These are phyloP conservation scores for Apotomis betuletana DNA, from an alignment of 2,888 invertebrate species.

Conservation along the genomic window DNA sequence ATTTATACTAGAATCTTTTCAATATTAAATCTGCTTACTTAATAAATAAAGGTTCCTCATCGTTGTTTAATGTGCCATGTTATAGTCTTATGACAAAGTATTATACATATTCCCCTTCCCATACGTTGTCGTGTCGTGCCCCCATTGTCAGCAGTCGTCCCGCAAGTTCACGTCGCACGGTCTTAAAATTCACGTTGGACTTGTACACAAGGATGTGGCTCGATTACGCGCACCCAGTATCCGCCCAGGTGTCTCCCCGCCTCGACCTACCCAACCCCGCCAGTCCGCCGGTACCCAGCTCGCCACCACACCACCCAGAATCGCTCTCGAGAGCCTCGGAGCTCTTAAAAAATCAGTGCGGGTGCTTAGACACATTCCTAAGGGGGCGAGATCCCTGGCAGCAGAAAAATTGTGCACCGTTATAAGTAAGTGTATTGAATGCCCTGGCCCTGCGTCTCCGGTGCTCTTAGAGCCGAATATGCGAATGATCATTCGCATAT, in stretches of 20 bases:
- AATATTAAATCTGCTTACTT: too few relatives aligned
- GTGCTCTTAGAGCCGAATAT: constrained; percentile 15
- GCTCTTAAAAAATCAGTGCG: constrained; percentile 2
- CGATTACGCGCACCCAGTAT: neutral
- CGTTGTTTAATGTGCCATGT: too few relatives aligned
- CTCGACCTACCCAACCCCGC: neutral
- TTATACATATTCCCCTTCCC: too few relatives aligned
- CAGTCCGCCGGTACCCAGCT: neutral
- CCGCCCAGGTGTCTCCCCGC: neutral
- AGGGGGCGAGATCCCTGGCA: neutral
- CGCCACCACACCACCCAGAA: neutral
- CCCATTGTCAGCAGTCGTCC: neutral
- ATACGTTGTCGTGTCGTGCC: neutral
- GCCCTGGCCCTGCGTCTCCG: too few relatives aligned
- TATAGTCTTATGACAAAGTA: too few relatives aligned
- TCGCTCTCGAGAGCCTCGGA: neutral
- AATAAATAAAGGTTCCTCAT: too few relatives aligned
- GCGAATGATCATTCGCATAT: constrained; percentile 24
- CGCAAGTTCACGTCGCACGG: constrained; percentile 5
- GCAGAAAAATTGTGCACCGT: neutral
- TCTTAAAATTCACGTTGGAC: constrained; percentile 1
- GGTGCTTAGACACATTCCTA: constrained; percentile 1
- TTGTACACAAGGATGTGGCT: neutral
- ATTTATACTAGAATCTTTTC: too few relatives aligned
- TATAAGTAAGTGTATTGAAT: constrained; percentile 2